A percentile compares a stretch with the other conserved stretches of the same genome.
phyloP scores from a whole-genome alignment of 1,140 invertebrate species.

The Hyles euphorbiae region DNA sequence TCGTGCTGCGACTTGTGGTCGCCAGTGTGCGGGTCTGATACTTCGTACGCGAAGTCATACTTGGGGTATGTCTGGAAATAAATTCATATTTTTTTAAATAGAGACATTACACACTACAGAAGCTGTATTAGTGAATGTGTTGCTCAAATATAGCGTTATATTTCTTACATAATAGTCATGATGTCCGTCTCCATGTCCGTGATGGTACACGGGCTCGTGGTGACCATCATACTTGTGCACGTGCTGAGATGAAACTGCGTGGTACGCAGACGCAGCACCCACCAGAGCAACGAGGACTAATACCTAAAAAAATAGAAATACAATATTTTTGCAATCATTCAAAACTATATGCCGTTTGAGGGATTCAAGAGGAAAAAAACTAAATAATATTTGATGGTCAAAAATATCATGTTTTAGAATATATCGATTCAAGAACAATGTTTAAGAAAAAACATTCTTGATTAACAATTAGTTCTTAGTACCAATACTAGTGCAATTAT shows the following conservation, averaged over 20 bases:
- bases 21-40: background rate
- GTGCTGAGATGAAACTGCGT: background rate
- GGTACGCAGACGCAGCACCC: background rate
- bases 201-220: background rate
- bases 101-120: too few species aligned
- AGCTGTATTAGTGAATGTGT: background rate
- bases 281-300: constrained; percentile 1
- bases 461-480: too few species aligned
- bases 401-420: too few species aligned
- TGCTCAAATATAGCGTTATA: background rate
- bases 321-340: too few species aligned
- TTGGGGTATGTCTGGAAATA: constrained; percentile 4
- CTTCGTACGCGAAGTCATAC: constrained; percentile 5
- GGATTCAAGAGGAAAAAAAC: too few species aligned
- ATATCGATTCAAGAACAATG: too few species aligned
- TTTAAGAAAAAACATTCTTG: too few species aligned
- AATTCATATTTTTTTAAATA: background rate
- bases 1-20: constrained; percentile 2
- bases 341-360: too few species aligned
- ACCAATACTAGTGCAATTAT: too few species aligned
- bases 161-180: constrained; percentile 13
- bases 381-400: too few species aligned
- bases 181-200: background rate
- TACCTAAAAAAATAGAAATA: background rate
- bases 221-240: background rate